Conservation (phyloP, 2,888 invertebrate genomes). For the Zaprionus bogoriensis region DNA sequence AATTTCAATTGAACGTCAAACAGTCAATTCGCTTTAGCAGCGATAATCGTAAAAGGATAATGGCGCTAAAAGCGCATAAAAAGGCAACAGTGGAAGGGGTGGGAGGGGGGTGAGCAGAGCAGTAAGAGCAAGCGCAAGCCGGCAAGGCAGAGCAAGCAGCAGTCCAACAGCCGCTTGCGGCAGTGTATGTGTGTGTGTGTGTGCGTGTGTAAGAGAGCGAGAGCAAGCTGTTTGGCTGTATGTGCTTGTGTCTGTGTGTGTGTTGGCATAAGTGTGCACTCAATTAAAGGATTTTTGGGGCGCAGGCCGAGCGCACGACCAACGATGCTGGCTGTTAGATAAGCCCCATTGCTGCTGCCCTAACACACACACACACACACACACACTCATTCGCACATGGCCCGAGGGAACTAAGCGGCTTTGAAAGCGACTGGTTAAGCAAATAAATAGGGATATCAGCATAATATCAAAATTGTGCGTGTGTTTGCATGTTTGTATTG, state of each 20-base stretch:
- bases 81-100: constrained; percentile 37
- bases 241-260: constrained; percentile 7
- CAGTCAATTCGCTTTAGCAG: constrained; percentile 77
- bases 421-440: constrained; percentile 17
- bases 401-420: constrained; percentile 27
- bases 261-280: constrained; percentile 70
- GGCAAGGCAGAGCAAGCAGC: constrained; percentile 20
- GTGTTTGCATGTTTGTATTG: too few relatives aligned
- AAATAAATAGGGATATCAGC: constrained; percentile 34
- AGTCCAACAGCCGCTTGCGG: constrained; percentile 20
- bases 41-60: constrained; percentile 79
- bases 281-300: constrained; percentile 72
- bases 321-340: constrained; percentile 53
- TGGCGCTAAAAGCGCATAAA: constrained; percentile 77
- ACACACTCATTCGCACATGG: neutral
- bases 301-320: constrained; percentile 41
- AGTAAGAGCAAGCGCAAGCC: constrained; percentile 2
- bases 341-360: too few relatives aligned
- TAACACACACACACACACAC: neutral
- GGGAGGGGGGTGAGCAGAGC: neutral
- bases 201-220: neutral
- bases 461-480: constrained; percentile 14
- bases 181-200: neutral
- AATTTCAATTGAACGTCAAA: constrained; percentile 79
- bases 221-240: neutral